Percentiles rank a stretch among this genome's conserved stretches.
These are phyloP conservation scores for Pheosia tremula DNA, from an alignment of 2,888 invertebrate species.

Conservation along the genomic window DNA sequence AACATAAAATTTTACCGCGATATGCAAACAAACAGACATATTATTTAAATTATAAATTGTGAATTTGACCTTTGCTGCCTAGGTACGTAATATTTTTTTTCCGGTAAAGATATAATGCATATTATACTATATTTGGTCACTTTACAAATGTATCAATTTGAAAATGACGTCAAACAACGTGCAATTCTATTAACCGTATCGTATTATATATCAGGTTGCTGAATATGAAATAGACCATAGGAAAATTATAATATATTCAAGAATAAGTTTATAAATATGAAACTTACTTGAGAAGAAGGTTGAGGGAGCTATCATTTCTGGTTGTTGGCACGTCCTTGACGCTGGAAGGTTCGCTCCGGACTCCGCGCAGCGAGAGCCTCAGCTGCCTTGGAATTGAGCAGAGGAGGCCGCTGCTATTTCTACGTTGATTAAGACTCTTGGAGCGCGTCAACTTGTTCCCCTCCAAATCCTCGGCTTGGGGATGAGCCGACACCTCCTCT, in stretches of 20 bases:
- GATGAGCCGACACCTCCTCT: constrained; percentile 64
- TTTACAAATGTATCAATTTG: not conserved
- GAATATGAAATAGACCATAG: constrained; percentile 4
- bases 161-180: not conserved
- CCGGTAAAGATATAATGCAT: not conserved
- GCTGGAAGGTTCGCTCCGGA: constrained; percentile 80
- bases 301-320: constrained; percentile 79
- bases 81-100: too few relatives aligned
- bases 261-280: constrained; percentile 10
- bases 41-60: too few relatives aligned
- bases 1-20: too few relatives aligned
- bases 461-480: constrained; percentile 65
- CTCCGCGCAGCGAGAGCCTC: constrained; percentile 77
- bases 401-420: constrained; percentile 81
- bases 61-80: too few relatives aligned
- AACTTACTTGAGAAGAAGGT: constrained; percentile 79
- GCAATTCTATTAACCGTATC: not conserved
- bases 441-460: constrained; percentile 74
- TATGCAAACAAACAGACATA: too few relatives aligned
- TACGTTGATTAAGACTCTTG: constrained; percentile 78
- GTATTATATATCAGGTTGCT: constrained; percentile 5
- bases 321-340: constrained; percentile 78
- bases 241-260: not conserved
- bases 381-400: constrained; percentile 81
- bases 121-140: not conserved